Conservation (phyloP, 2,113 vertebrate genomes). For the pig (Sus scrofa) region T2T-Sscrofa CM000826.6:99594501-99595000, state of each 20-base stretch:
- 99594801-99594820: constrained; percentile 13
- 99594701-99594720: constrained; percentile 28
- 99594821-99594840: background rate
- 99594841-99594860: background rate
- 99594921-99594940: background rate
- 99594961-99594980: background rate
- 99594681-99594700: background rate
- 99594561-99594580: no score
- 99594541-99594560: no score
- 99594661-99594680: background rate
- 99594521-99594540: no score
- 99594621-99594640: no score
- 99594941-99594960: background rate
- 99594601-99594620: no score
- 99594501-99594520: no score
- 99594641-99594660: no score
- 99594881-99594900: constrained; percentile 23
- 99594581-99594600: no score
- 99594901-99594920: background rate
- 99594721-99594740: background rate
- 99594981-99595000: background rate
- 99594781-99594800: background rate
- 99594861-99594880: background rate
- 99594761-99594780: constrained; percentile 9
- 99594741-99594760: background rate